Evolutionary conservation across 2,797 vertebrate species (phyloP), one percentile per base, ranked within the genome.

Genomic region (Cyclopterus lumpus): DNA sequence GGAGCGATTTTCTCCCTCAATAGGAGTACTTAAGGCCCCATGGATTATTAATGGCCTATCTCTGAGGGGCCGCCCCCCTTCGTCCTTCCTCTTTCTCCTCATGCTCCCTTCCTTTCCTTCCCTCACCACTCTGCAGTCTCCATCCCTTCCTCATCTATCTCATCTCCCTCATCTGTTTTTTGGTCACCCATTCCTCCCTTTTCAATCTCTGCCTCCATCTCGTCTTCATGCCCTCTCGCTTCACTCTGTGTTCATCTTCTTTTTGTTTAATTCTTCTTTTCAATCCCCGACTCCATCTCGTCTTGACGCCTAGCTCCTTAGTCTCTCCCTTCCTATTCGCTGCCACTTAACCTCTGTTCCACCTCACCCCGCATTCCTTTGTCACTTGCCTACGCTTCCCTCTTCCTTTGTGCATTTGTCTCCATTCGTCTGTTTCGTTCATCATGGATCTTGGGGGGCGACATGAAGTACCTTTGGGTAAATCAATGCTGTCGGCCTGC

Each of bases 11-110:
- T 87, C 88, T 88, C 77, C 79, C 87, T 93, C 86, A 89, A 89
- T 81, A 89, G 84, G 75, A 91, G 84, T 88, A 91, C 91, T 93
- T 91, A 88, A 89, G 74, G 80, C 82, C 80, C 90, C 86, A 93
- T 93, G 88, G 93, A 93, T 92, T 94, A 94, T 94, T 94, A 88
- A 94, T 91, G 90, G 79, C 65, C 80, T 74, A 73, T 89, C 88
- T 90, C 84, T 73, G 76, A 81, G 84, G 88, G 80, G 79, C 53
- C 61, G 46, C 53, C 63, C 58, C 60, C 54, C 26, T 57, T 54
- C 42, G 0, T 24, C 60, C 42, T 73, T 44, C 75, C 49, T 66
- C 49, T 55, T 69, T 55, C 75, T 76, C 75, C 77, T 83, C 65
- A 32, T 78, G 67, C 46, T 65, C 63, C 59, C 28, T 58, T 51